Conservation (phyloP, 2,888 invertebrate genomes). For the Leptogaster cylindrica region DNA sequence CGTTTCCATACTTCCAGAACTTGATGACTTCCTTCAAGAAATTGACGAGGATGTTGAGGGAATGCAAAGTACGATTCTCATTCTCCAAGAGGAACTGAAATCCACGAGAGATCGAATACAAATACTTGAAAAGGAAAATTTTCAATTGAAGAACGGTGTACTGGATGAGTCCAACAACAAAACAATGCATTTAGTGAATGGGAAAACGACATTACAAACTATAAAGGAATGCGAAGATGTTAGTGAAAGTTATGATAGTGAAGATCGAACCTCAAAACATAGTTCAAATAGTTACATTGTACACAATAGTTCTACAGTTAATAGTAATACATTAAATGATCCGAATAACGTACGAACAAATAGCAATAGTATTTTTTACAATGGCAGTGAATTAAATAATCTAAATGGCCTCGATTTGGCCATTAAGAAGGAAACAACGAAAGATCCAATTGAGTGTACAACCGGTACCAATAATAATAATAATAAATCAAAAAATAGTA, state of each 20-base stretch:
- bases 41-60: slow-evolving; percentile 97
- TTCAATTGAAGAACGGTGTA: slow-evolving; percentile 54
- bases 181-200: slow-evolving; percentile 42
- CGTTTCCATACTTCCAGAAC: slow-evolving; percentile 67
- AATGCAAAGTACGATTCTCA: slow-evolving; percentile 96
- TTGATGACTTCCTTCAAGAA: slow-evolving; percentile 94
- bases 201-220: slow-evolving; percentile 36
- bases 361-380: slow-evolving; percentile 41
- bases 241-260: slow-evolving; percentile 46
- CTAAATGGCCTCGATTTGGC: slow-evolving; percentile 26
- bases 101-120: slow-evolving; percentile 76
- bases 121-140: slow-evolving; percentile 68
- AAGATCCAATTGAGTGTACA: slow-evolving; percentile 23
- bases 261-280: slow-evolving; percentile 45
- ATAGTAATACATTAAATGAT: slow-evolving; percentile 38
- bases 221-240: slow-evolving; percentile 42
- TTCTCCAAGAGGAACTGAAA: slow-evolving; percentile 90
- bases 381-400: slow-evolving; percentile 41
- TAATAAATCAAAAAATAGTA: slow-evolving; percentile 48
- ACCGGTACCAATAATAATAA: slow-evolving; percentile 42
- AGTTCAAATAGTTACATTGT: slow-evolving; percentile 30
- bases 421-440: slow-evolving; percentile 30
- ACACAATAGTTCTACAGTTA: slow-evolving; percentile 14
- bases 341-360: slow-evolving; percentile 45
- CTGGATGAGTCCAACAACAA: not conserved